phyloP scores from a whole-genome alignment of 2,888 invertebrate genomes.

The Sarcophaga caerulescens region DNA sequence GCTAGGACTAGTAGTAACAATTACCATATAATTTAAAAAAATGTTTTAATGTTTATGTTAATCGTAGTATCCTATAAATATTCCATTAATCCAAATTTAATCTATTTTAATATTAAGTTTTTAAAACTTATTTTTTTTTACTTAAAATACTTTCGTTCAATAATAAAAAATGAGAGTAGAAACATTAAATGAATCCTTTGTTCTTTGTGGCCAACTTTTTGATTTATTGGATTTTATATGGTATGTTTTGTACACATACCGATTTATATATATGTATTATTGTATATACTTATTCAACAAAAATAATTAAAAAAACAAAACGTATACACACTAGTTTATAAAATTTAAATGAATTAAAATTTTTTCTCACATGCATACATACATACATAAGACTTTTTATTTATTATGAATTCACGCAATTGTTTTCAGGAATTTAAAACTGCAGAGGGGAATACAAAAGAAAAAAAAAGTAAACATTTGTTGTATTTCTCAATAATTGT shows the following conservation, averaged over 20 bases:
- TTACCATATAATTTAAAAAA: too few relatives aligned
- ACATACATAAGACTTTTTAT: neutral
- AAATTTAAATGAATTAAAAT: too few relatives aligned
- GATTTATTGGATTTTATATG: constrained; percentile 14
- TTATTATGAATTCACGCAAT: neutral
- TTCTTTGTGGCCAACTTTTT: constrained; percentile 18
- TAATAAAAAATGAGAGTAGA: neutral
- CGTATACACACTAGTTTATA: too few relatives aligned
- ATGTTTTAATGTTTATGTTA: too few relatives aligned
- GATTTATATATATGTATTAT: too few relatives aligned
- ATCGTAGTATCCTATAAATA: neutral
- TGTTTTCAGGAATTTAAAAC: neutral
- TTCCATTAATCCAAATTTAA: neutral
- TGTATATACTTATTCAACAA: too few relatives aligned
- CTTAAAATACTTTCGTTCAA: constrained; percentile 21
- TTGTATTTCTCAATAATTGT: constrained; percentile 13
- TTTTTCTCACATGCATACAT: neutral
- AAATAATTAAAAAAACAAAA: too few relatives aligned
- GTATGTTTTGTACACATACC: neutral
- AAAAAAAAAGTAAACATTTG: neutral
- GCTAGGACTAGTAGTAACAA: too few relatives aligned
- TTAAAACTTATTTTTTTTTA: constrained; percentile 11
- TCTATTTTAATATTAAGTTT: neutral
- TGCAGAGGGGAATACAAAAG: neutral
- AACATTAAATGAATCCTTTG: neutral